A percentile compares a stretch with the other conserved stretches of the same genome.
These are phyloP conservation scores for Tragelaphus oryx DNA, from an alignment of 2,797 vertebrate species.

Conservation along the genomic window DNA sequence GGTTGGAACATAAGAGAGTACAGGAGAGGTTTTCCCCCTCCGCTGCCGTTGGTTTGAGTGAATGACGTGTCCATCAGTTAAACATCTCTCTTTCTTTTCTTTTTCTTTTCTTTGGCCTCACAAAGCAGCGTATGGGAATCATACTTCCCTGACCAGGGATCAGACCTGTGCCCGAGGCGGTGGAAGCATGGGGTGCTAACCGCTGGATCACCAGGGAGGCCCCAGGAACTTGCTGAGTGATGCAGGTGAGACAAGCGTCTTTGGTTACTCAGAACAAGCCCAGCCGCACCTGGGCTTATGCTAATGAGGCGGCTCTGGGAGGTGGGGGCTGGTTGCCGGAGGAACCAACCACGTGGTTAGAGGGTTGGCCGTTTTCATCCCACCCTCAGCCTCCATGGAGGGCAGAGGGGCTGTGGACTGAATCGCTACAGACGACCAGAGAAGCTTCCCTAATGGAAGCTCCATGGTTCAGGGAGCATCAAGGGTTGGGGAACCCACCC, in stretches of 20 bases:
- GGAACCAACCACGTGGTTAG: neutral
- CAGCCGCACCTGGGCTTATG: neutral
- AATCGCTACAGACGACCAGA: neutral
- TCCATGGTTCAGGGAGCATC: neutral
- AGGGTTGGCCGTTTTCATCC: neutral
- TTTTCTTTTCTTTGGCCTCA: neutral
- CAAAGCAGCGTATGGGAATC: fast-evolving
- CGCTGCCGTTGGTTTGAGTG: neutral
- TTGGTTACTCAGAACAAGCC: neutral
- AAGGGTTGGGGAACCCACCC: neutral
- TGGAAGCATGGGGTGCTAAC: neutral
- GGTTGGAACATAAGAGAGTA: fast-evolving
- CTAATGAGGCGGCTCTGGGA: neutral
- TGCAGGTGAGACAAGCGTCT: neutral
- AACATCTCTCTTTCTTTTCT: neutral
- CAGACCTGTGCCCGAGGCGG: fast-evolving
- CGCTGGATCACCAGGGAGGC: fast-evolving
- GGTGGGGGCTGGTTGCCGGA: neutral
- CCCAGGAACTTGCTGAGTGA: neutral
- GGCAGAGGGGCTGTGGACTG: neutral
- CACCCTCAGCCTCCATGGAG: neutral
- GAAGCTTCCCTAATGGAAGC: neutral
- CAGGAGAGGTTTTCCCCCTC: fast-evolving
- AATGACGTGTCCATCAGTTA: neutral
- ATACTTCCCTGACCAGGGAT: fast-evolving